These are phyloP conservation scores for Bovichtus variegatus DNA, from an alignment of 2,797 vertebrate genomes.

Conservation along the genomic window DNA sequence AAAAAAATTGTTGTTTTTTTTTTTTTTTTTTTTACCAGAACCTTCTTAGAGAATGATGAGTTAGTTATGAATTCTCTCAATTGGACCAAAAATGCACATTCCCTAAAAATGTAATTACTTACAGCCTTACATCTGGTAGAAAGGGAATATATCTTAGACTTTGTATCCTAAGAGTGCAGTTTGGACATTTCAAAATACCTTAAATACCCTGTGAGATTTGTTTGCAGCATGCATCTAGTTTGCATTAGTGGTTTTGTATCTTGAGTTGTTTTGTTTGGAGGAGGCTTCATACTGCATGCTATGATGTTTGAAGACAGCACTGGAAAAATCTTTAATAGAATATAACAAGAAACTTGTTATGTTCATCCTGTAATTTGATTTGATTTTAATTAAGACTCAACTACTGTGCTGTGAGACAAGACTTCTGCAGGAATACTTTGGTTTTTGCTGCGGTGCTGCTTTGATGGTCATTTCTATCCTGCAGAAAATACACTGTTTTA, in stretches of 20 bases:
- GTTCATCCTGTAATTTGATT: background rate
- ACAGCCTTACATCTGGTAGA: background rate
- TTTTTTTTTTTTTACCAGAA: background rate
- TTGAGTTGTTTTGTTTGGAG: background rate
- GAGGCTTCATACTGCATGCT: background rate
- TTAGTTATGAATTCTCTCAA: background rate
- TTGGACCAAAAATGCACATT: background rate
- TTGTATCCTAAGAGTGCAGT: background rate
- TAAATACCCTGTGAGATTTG: background rate
- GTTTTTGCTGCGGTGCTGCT: background rate
- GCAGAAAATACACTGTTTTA: background rate
- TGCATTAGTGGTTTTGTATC: background rate
- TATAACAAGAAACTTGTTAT: too few species aligned
- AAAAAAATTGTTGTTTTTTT: too few species aligned
- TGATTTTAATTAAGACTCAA: constrained; percentile 1
- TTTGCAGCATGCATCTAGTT: background rate
- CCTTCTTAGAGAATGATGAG: background rate
- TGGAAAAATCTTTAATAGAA: background rate
- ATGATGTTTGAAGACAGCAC: background rate
- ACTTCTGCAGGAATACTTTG: background rate
- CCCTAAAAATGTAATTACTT: background rate
- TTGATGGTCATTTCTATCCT: background rate
- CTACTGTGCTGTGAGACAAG: background rate
- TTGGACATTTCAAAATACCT: background rate
- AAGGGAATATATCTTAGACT: background rate